Percentiles rank a stretch among this genome's conserved stretches.
phyloP scores from a whole-genome alignment of 2,113 vertebrate species.

The Pelodiscus sinensis region DNA sequence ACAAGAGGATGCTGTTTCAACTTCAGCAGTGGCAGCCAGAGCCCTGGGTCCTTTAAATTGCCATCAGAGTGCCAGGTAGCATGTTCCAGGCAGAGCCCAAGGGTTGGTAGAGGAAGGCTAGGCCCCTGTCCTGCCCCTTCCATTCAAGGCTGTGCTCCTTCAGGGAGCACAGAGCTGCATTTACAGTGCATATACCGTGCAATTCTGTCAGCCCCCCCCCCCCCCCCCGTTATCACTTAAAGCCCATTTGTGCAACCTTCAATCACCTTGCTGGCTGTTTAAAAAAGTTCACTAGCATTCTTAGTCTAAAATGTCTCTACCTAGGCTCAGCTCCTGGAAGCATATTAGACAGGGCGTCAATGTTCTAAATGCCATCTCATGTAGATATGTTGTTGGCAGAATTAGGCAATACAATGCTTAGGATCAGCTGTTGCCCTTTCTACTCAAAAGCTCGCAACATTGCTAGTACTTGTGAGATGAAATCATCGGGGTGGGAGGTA shows the following conservation, averaged over 20 bases:
- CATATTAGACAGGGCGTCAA: not conserved
- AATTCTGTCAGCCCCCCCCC: too few relatives aligned
- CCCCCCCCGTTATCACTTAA: slow-evolving; percentile 38
- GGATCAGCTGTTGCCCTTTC: not conserved
- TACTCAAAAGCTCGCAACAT: fast-evolving
- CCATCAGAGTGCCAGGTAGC: too few relatives aligned
- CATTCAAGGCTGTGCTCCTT: too few relatives aligned
- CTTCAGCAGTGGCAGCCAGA: too few relatives aligned
- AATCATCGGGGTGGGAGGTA: not conserved
- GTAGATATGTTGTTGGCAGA: not conserved
- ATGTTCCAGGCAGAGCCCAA: too few relatives aligned
- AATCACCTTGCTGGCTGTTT: not conserved
- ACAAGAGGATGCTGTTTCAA: too few relatives aligned
- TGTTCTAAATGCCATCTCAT: not conserved
- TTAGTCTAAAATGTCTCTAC: not conserved
- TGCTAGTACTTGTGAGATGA: not conserved
- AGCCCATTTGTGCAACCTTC: not conserved
- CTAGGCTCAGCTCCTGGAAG: not conserved
- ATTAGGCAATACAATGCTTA: not conserved
- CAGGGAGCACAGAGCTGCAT: too few relatives aligned
- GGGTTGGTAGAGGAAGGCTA: too few relatives aligned
- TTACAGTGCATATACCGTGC: too few relatives aligned
- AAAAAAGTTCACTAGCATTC: not conserved
- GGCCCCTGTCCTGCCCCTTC: too few relatives aligned
- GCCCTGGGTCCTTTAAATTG: too few relatives aligned